Evolutionary conservation across 1,140 invertebrate genomes (phyloP).

Genomic region (Psilanteris sp.): DNA sequence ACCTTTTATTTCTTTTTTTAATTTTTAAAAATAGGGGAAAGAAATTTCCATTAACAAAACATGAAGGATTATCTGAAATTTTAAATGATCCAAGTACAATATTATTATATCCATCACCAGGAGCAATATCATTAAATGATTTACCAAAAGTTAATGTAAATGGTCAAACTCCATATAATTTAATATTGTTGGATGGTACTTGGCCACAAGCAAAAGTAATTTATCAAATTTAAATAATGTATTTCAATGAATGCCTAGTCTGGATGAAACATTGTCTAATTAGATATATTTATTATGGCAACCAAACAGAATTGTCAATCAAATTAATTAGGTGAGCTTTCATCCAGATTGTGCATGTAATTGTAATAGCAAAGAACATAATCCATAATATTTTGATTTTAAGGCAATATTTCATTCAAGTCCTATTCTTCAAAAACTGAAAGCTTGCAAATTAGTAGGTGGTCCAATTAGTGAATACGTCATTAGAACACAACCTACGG

Average conservation of each 20-base stretch:
- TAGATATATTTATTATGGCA: too few species aligned
- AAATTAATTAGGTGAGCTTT: too few species aligned
- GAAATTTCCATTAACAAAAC: constrained; percentile 86
- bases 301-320: too few species aligned
- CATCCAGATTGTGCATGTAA: too few species aligned
- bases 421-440: constrained; percentile 83
- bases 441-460: constrained; percentile 88
- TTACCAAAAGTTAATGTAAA: constrained; percentile 66
- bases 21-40: constrained; percentile 84
- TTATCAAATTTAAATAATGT: neutral
- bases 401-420: constrained; percentile 88
- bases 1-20: too few species aligned
- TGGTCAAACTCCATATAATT: constrained; percentile 83
- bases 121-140: constrained; percentile 84
- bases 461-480: constrained; percentile 90
- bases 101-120: constrained; percentile 90
- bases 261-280: too few species aligned
- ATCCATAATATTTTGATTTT: too few species aligned
- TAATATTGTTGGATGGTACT: constrained; percentile 94
- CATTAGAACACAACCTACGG: constrained; percentile 94
- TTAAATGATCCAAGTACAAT: constrained; percentile 86
- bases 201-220: constrained; percentile 92
- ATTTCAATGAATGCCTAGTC: too few species aligned
- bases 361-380: too few species aligned
- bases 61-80: constrained; percentile 85